Evolutionary conservation across 2,797 vertebrate genomes (phyloP).

Genomic region (Triplophysa yarkandensis): DNA sequence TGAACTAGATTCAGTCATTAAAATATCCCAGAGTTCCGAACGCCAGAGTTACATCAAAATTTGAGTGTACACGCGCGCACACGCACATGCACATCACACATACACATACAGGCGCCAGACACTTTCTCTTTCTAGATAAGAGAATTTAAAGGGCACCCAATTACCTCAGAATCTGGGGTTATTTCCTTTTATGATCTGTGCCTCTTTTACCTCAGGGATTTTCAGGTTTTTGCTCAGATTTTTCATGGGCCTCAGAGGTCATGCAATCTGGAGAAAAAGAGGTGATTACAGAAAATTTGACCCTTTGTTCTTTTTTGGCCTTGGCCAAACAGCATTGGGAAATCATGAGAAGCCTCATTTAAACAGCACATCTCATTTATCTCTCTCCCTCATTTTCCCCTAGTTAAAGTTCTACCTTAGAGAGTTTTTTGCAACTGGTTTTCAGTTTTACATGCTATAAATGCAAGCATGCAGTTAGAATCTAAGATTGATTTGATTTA

Average conservation of each 20-base stretch:
- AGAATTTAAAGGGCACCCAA: slow-evolving; percentile 62
- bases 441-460: slow-evolving; percentile 49
- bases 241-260: slow-evolving; percentile 20
- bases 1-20: not conserved
- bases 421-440: slow-evolving; percentile 58
- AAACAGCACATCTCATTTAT: not conserved
- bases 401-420: not conserved
- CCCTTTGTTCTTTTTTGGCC: slow-evolving; percentile 30
- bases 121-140: slow-evolving; percentile 56
- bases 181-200: slow-evolving; percentile 49
- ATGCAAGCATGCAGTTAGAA: slow-evolving; percentile 57
- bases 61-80: not conserved
- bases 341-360: slow-evolving; percentile 9
- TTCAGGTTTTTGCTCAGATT: slow-evolving; percentile 43
- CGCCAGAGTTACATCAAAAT: slow-evolving; percentile 13
- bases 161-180: slow-evolving; percentile 51
- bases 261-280: slow-evolving; percentile 52
- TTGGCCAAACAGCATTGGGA: slow-evolving; percentile 6
- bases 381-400: not conserved
- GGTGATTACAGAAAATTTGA: slow-evolving; percentile 41
- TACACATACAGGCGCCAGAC: too few species aligned
- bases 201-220: slow-evolving; percentile 49
- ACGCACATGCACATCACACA: not conserved
- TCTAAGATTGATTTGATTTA: slow-evolving; percentile 69
- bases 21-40: not conserved